Evolutionary conservation across 2,888 invertebrate species (phyloP).

Genomic region (Cantharis rustica): DNA sequence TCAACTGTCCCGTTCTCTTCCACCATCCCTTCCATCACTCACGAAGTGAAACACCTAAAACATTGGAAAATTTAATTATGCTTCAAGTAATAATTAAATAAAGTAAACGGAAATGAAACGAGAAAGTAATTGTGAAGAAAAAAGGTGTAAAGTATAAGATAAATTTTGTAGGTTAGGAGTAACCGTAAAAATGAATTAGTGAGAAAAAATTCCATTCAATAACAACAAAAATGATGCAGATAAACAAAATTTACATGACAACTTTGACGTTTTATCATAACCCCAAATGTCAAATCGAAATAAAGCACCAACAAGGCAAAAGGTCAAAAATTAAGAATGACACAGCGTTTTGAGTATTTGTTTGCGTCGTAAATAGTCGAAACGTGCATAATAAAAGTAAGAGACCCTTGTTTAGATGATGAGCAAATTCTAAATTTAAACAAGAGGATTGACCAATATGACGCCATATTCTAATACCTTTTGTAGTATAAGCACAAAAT

Average conservation of each 20-base stretch:
- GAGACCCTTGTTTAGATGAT: slow-evolving; percentile 19
- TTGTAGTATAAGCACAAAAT: slow-evolving; percentile 49
- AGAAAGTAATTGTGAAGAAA: neutral
- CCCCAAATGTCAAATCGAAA: slow-evolving; percentile 33
- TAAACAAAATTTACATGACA: slow-evolving; percentile 13
- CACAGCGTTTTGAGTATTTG: slow-evolving; percentile 22
- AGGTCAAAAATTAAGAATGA: slow-evolving; percentile 28
- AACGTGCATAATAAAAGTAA: slow-evolving; percentile 34
- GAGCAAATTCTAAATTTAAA: slow-evolving; percentile 53
- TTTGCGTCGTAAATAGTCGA: slow-evolving; percentile 26
- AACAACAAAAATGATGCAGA: slow-evolving; percentile 4
- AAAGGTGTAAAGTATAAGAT: neutral
- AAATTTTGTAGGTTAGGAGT: neutral
- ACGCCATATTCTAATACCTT: slow-evolving; percentile 59
- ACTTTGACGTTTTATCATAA: slow-evolving; percentile 35
- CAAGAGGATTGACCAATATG: slow-evolving; percentile 50
- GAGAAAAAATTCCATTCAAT: neutral
- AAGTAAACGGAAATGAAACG: neutral
- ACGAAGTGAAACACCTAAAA: slow-evolving; percentile 46
- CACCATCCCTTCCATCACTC: slow-evolving; percentile 88
- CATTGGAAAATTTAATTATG: neutral
- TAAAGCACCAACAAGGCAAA: slow-evolving; percentile 9
- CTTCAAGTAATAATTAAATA: neutral
- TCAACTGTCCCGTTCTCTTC: slow-evolving; percentile 82
- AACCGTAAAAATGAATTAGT: neutral